phyloP scores from a whole-genome alignment of 2,113 vertebrate genomes.

The Danio rerio region GRCz12tu NC_133192.1:57075501-57076000 shows the following conservation, averaged over 20 bases:
- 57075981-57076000: no score
- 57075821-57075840: no score
- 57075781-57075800: no score
- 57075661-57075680: not conserved
- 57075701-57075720: not conserved
- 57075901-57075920: no score
- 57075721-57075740: no score
- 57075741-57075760: no score
- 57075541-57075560: not conserved
- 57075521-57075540: constrained; percentile 61
- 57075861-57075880: no score
- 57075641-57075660: constrained; percentile 44
- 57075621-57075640: constrained; percentile 58
- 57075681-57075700: not conserved
- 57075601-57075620: constrained; percentile 62
- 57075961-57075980: no score
- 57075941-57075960: not conserved
- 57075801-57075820: no score
- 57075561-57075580: not conserved
- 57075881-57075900: no score
- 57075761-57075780: not conserved
- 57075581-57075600: constrained; percentile 49
- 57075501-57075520: constrained; percentile 50
- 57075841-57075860: no score
- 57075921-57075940: not conserved